These are phyloP conservation scores for Telmatochromis sp. DNA, from an alignment of 2,113 vertebrate genomes.

Conservation along the genomic window DNA sequence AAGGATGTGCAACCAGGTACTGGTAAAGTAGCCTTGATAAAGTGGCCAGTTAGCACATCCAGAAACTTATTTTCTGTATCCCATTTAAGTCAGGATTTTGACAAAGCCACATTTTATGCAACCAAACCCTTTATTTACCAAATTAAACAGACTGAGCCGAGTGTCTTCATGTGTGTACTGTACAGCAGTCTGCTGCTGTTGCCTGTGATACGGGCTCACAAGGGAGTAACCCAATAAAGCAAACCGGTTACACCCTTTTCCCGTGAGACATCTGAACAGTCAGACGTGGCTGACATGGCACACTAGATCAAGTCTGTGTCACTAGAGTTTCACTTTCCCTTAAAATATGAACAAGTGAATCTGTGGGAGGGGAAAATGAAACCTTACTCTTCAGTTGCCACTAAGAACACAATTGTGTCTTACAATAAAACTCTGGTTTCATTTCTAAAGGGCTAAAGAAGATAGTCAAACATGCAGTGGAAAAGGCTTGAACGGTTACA, in stretches of 20 bases:
- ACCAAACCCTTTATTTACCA: background rate
- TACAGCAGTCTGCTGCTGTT: background rate
- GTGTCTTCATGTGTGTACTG: background rate
- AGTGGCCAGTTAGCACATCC: background rate
- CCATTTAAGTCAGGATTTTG: background rate
- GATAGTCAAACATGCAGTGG: background rate
- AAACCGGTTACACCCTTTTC: background rate
- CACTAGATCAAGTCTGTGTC: background rate
- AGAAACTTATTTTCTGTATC: background rate
- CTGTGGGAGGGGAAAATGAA: background rate
- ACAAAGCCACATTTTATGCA: background rate
- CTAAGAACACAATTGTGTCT: background rate
- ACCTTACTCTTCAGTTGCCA: background rate
- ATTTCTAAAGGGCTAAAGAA: background rate
- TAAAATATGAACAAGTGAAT: background rate
- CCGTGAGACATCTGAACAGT: background rate
- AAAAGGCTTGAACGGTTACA: background rate
- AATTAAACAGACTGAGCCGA: background rate
- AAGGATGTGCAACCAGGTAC: background rate
- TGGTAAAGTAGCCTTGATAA: background rate
- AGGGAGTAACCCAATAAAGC: background rate
- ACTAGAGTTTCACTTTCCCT: background rate
- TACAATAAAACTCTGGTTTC: background rate
- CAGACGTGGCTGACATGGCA: background rate
- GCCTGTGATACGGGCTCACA: background rate